These are phyloP conservation scores for Chironomus tentans DNA, from an alignment of 2,888 invertebrate species.

Conservation along the genomic window DNA sequence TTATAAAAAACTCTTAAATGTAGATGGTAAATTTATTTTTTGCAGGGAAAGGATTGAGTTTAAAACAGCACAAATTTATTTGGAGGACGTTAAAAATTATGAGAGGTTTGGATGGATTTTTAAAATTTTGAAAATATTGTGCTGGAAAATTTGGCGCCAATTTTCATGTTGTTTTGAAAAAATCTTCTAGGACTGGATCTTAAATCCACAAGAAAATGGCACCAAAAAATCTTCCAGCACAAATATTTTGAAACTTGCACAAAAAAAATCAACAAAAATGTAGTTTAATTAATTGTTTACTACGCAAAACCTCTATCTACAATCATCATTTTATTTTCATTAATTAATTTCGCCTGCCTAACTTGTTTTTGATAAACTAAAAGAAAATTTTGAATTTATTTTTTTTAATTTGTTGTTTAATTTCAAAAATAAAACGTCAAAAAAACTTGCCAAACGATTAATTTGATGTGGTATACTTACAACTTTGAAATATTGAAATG, in stretches of 20 bases:
- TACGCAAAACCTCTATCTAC: slow-evolving; percentile 18
- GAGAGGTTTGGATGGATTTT: no score
- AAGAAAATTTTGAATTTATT: not conserved
- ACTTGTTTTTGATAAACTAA: not conserved
- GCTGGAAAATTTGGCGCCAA: no score
- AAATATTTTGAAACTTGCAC: not conserved
- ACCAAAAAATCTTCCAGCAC: not conserved
- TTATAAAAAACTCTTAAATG: no score
- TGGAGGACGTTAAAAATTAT: no score
- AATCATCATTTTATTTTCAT: not conserved
- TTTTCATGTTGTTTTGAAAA: no score
- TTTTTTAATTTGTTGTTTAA: not conserved
- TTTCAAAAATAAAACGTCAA: not conserved
- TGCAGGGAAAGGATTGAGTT: no score
- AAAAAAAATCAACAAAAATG: slow-evolving; percentile 20
- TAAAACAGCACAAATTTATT: no score
- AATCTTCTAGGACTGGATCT: no score
- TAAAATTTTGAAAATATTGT: no score
- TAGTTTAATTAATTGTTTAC: not conserved
- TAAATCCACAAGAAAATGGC: no score
- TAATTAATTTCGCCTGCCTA: no score
- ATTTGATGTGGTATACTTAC: not conserved
- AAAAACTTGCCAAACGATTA: not conserved
- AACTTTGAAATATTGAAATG: not conserved
- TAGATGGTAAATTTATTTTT: no score